These are phyloP conservation scores for Brachyhypopomus gauderio DNA, from an alignment of 2,113 vertebrate genomes.

Conservation along the genomic window DNA sequence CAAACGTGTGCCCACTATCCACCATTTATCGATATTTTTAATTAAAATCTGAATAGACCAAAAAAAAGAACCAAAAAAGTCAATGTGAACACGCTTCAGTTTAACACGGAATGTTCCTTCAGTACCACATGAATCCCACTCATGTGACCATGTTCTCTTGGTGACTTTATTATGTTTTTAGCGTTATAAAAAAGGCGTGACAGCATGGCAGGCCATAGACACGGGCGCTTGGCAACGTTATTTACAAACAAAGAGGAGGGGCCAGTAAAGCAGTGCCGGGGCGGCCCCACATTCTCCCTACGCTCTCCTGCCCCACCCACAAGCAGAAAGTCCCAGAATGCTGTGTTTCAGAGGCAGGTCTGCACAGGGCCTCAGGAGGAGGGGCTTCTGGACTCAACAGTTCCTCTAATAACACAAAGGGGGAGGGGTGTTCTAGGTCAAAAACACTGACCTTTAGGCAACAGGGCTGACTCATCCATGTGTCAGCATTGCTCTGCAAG, in stretches of 20 bases:
- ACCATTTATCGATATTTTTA: no score
- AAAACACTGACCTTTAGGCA: conserved; percentile 46
- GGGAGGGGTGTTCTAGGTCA: background rate
- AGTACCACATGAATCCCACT: no score
- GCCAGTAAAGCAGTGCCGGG: background rate
- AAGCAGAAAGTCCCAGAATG: conserved; percentile 33
- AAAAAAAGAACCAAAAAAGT: no score
- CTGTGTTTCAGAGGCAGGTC: background rate
- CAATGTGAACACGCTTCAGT: no score
- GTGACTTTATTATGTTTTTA: conserved; percentile 56
- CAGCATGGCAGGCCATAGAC: conserved; percentile 59
- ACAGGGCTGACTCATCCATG: conserved; percentile 46
- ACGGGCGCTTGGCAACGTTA: conserved; percentile 65
- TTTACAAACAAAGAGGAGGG: conserved; percentile 68
- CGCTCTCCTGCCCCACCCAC: background rate
- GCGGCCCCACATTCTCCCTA: background rate
- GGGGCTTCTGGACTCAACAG: conserved; percentile 6
- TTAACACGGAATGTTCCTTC: no score
- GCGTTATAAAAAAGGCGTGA: conserved; percentile 60
- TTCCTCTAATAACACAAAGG: conserved; percentile 34
- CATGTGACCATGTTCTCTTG: conserved; percentile 27
- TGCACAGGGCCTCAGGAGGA: background rate
- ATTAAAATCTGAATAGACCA: no score
- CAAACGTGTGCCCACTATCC: no score
- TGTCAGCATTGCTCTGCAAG: conserved; percentile 44